Evolutionary conservation across 1,140 invertebrate species (phyloP), one percentile per base, ranked within the genome.

Genomic region (Drosophila sechellia): DNA sequence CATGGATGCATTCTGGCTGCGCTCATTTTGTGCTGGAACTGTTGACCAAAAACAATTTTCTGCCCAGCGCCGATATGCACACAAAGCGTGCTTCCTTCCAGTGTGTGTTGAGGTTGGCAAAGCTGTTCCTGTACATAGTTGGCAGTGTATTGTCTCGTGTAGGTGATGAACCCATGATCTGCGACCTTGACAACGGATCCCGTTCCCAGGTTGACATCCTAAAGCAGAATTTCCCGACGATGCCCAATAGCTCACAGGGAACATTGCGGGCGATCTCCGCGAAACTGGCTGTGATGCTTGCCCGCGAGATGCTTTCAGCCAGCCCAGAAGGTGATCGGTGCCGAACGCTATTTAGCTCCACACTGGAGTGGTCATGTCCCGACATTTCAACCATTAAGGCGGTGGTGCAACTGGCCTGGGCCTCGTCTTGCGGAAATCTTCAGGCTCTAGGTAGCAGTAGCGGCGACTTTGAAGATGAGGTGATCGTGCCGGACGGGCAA

Each of bases 61-160:
- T 98, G 90, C 94, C 95, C 5, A 96, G 94, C 79, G 96, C 96
- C 13, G 97, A 98, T 91, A 95, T 96, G 66, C 94, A 94, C 25
- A 97, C 96, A 0, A 97, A 96, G 93, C 95, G 96, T 22, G 95
- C 96, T 45, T 97, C 97, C 0, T 98, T 97, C 92, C 94, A 98
- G 75, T 96, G 97, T 48, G 95, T 98, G 49, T 93, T 99, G 50
- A 97, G 97, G 92, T 94, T 99, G 52, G 96, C 95, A 54, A 99
- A 99, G 93, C 92, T 99, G 25, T 94, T 98, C 70, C 93, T 99
- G 3, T 98, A 96, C 10, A 96, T 98, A 13, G 94, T 98, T 13
- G 96, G 97, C 13, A 97, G 96, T 83, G 94, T 92, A 8, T 22
- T 92, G 39, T 91, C 90, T 1, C 90, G 90, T 15, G 92, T 92